Base-by-base conservation (phyloP, 2,888 invertebrate genomes). In the Campaea margaritaria region DNA sequence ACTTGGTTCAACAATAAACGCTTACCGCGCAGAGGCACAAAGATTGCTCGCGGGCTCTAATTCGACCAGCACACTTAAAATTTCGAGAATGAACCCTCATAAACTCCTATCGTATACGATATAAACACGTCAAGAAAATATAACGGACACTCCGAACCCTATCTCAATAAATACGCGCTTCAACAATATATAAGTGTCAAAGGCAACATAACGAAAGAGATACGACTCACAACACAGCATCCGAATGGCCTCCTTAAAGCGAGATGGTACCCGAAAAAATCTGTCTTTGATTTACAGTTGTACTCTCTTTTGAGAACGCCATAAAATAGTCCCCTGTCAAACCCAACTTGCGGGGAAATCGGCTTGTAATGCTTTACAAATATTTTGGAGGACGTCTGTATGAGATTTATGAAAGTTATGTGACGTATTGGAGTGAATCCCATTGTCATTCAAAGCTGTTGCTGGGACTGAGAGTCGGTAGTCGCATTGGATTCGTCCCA, bases 251-350 rank as follows among this genome's bases (percentile, higher is more conserved):
- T 73, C 62, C 69, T 68, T 70, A 72, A 52, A 59, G 62, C 57
- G 54, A 55, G 45, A 63, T 68, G 68, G 72, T 63, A 49, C 69
- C 70, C 72, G 71, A 67, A 84, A 85, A 85, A 86, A 85, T 83
- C 83, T 85, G 85, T 76, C 68, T 72, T 79, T 87, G 87, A 89
- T 88, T 89, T 88, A 89, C 80, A 74, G 72, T 70, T 73, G 73
- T 75, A 73, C 76, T 78, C 79, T 78, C 81, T 80, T 79, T 80
- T 70, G 81, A 86, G 85, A 76, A 83, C 74, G 82, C 84, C 80
- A 88, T 90, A 90, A 90, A 90, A 78, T 79, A 86, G 84, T 73
- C 89, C 88, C 82, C 78, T 85, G 90, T 89, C 90, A 87, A 70
- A 72, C 72, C 68, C 90, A 86, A 78, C 68, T 75, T 64, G 72